phyloP scores from a whole-genome alignment of 23 tunicate species.

The Botrylloides violaceus region DNA sequence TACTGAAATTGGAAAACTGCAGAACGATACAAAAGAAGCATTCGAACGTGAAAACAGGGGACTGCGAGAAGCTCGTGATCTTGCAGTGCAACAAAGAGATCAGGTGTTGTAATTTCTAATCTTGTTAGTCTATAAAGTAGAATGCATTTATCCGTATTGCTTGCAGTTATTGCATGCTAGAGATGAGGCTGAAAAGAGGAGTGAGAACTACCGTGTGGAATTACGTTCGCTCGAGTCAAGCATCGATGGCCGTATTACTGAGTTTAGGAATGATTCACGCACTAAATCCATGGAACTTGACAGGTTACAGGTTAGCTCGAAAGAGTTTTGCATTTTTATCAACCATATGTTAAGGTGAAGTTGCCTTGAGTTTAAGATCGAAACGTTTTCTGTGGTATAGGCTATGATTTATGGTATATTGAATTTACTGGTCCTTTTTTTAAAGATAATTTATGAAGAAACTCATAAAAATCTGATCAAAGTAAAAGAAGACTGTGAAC shows the following conservation, averaged over 20 bases:
- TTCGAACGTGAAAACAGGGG: constrained; percentile 81
- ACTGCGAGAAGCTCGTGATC: constrained; percentile 64
- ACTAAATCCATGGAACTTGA: constrained; percentile 74
- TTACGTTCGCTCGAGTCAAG: constrained; percentile 45
- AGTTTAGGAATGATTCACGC: constrained; percentile 64
- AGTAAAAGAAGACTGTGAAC: constrained; percentile 41
- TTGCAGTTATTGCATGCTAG: constrained; percentile 28
- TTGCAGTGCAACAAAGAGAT: constrained; percentile 55
- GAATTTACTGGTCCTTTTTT: neutral
- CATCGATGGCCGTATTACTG: constrained; percentile 63
- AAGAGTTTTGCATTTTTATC: neutral
- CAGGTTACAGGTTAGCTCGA: constrained; percentile 47
- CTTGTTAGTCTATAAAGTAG: neutral
- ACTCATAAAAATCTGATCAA: constrained; percentile 61
- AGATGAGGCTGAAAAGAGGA: constrained; percentile 78
- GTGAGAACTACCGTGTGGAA: constrained; percentile 44
- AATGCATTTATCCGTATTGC: neutral
- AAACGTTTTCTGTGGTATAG: too few species aligned
- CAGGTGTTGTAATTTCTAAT: constrained; percentile 33
- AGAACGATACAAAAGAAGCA: constrained; percentile 57
- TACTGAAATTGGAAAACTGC: constrained; percentile 53
- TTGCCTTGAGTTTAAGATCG: too few species aligned
- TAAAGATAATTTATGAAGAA: constrained; percentile 74
- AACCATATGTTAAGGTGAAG: neutral
- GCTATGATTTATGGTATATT: too few species aligned